These are phyloP conservation scores for Omphaloscelis lunosa DNA, from an alignment of 2,888 invertebrate genomes.

Conservation along the genomic window DNA sequence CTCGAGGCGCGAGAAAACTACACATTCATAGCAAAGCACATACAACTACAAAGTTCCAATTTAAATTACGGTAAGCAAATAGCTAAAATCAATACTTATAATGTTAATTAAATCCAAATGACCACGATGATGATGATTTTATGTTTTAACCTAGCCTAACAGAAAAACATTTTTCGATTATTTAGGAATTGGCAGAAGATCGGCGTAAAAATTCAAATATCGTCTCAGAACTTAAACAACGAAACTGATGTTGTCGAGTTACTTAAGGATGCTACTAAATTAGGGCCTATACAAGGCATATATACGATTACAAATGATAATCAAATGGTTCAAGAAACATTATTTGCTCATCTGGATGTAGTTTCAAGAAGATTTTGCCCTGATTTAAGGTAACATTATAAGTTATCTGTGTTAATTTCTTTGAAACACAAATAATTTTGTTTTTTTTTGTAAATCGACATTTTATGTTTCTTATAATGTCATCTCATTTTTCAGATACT, in stretches of 20 bases:
- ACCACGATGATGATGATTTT: neutral
- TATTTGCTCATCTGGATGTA: slow-evolving; percentile 66
- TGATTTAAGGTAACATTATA: slow-evolving; percentile 60
- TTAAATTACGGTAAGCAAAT: slow-evolving; percentile 68
- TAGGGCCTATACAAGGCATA: slow-evolving; percentile 70
- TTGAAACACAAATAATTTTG: neutral
- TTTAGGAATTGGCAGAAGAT: slow-evolving; percentile 67
- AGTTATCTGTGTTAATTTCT: neutral
- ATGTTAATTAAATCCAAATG: neutral
- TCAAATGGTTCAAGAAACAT: slow-evolving; percentile 43
- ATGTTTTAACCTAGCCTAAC: neutral
- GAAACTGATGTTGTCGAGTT: slow-evolving; percentile 51
- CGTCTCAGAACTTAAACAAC: slow-evolving; percentile 41
- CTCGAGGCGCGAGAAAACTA: slow-evolving; percentile 74
- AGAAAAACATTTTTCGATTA: neutral
- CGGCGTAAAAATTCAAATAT: slow-evolving; percentile 60
- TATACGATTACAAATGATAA: slow-evolving; percentile 59
- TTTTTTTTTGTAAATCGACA: too few relatives aligned
- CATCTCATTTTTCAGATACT: slow-evolving; percentile 30
- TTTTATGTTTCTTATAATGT: neutral
- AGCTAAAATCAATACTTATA: neutral
- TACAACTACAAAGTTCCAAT: slow-evolving; percentile 52
- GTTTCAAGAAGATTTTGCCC: slow-evolving; percentile 69
- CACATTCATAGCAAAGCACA: slow-evolving; percentile 58
- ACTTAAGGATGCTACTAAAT: slow-evolving; percentile 53